These are phyloP conservation scores for Anoplolepis gracilipes DNA, from an alignment of 1,140 invertebrate genomes.

Conservation along the genomic window DNA sequence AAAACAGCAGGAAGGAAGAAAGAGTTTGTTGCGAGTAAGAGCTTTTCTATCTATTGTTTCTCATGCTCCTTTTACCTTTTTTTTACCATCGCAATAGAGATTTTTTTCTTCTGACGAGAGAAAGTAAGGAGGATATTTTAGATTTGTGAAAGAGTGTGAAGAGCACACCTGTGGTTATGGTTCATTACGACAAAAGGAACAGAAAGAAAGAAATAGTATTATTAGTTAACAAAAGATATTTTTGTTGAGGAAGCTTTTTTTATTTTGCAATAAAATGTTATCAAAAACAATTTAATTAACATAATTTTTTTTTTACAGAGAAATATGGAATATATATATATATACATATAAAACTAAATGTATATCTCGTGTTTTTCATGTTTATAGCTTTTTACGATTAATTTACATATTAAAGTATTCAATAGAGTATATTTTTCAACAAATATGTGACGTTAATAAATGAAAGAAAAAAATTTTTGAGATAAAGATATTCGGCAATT, in stretches of 20 bases:
- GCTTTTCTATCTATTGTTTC: conserved; percentile 77
- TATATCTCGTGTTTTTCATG: background rate
- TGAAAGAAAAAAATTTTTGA: conserved; percentile 2
- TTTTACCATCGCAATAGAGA: conserved; percentile 83
- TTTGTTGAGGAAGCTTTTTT: background rate
- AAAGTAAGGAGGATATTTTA: conserved; percentile 81
- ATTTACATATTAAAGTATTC: background rate
- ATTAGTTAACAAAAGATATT: background rate
- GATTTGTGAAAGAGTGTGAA: conserved; percentile 76
- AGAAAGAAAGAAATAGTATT: background rate
- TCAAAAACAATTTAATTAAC: background rate
- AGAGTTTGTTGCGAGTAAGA: conserved; percentile 77
- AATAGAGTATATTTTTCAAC: background rate
- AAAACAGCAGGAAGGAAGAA: conserved; percentile 80
- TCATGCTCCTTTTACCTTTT: conserved; percentile 12
- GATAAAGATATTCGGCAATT: background rate
- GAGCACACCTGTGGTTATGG: background rate
- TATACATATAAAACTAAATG: background rate
- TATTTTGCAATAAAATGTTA: background rate
- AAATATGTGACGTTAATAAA: background rate
- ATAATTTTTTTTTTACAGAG: background rate
- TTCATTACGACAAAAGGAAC: background rate
- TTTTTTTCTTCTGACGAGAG: conserved; percentile 73
- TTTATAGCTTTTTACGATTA: background rate
- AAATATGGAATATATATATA: conserved; percentile 50